Evolutionary conservation across 2,888 invertebrate genomes (phyloP).

Genomic region (Coenonympha glycerion): DNA sequence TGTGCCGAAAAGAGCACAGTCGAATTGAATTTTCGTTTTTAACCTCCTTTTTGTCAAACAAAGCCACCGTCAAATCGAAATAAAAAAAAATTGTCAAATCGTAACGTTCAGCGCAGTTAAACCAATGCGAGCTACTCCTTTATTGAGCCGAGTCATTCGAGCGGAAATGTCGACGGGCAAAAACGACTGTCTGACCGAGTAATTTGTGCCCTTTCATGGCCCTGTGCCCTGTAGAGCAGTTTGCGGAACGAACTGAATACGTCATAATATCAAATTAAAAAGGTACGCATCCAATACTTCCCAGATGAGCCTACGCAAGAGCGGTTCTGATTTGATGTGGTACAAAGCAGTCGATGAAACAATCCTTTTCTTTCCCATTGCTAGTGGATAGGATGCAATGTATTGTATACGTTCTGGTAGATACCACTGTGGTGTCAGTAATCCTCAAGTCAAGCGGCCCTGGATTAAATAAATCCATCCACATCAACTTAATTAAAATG

Average conservation of each 20-base stretch:
- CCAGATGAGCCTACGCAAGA: background rate
- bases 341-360: background rate
- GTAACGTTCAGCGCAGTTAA: background rate
- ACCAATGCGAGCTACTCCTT: slow-evolving; percentile 2
- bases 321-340: background rate
- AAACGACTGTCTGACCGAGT: slow-evolving; percentile 9
- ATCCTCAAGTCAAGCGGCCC: no score
- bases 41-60: slow-evolving; percentile 1
- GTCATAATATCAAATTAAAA: slow-evolving; percentile 8
- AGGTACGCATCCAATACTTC: slow-evolving; percentile 7
- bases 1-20: background rate
- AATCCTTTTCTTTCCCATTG: background rate
- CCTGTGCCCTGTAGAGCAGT: background rate
- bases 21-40: background rate
- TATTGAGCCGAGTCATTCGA: slow-evolving; percentile 1
- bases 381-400: no score
- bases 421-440: no score
- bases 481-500: background rate
- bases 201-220: slow-evolving; percentile 11
- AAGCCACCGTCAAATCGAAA: background rate
- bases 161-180: slow-evolving; percentile 3
- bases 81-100: background rate
- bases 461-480: background rate
- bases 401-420: no score
- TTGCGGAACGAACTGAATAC: slow-evolving; percentile 7